phyloP scores from a whole-genome alignment of 2,797 vertebrate genomes.

The Chromis chromis region DNA sequence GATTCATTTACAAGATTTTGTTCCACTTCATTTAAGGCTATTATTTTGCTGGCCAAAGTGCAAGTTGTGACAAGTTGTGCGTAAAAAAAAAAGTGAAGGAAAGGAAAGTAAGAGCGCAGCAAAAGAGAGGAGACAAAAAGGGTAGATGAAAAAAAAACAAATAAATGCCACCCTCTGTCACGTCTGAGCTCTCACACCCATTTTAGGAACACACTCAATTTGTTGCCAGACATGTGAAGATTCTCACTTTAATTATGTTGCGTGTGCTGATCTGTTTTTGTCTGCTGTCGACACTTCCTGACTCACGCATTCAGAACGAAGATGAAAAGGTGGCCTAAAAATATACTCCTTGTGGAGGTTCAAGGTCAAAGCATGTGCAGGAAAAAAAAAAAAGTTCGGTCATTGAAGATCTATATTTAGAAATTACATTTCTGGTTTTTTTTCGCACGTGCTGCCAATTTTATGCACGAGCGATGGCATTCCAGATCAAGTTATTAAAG shows the following conservation, averaged over 20 bases:
- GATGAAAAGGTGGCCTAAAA: slow-evolving; percentile 65
- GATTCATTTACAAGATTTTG: slow-evolving; percentile 44
- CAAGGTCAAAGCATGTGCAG: slow-evolving; percentile 51
- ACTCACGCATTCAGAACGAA: slow-evolving; percentile 50
- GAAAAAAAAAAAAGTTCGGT: slow-evolving; percentile 6
- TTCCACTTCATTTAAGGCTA: slow-evolving; percentile 57
- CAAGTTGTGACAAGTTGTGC: slow-evolving; percentile 30
- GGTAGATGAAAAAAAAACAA: not conserved
- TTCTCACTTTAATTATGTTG: slow-evolving; percentile 60
- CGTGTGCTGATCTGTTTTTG: slow-evolving; percentile 54
- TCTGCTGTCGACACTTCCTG: slow-evolving; percentile 65
- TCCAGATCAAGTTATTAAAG: slow-evolving; percentile 67
- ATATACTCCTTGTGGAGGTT: slow-evolving; percentile 59
- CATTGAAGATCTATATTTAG: slow-evolving; percentile 62
- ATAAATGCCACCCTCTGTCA: slow-evolving; percentile 25
- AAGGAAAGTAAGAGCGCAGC: not conserved
- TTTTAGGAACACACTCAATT: slow-evolving; percentile 51
- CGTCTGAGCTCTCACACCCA: slow-evolving; percentile 34
- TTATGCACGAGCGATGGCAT: slow-evolving; percentile 37
- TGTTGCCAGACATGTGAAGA: slow-evolving; percentile 64
- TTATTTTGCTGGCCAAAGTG: slow-evolving; percentile 27
- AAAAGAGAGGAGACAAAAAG: slow-evolving; percentile 6
- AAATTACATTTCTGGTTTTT: slow-evolving; percentile 38
- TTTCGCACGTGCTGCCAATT: slow-evolving; percentile 40
- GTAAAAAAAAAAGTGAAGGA: slow-evolving; percentile 2